Evolutionary conservation across 92 coral and sea anemone genomes (phyloP).

Genomic region (Nematostella vectensis): DNA sequence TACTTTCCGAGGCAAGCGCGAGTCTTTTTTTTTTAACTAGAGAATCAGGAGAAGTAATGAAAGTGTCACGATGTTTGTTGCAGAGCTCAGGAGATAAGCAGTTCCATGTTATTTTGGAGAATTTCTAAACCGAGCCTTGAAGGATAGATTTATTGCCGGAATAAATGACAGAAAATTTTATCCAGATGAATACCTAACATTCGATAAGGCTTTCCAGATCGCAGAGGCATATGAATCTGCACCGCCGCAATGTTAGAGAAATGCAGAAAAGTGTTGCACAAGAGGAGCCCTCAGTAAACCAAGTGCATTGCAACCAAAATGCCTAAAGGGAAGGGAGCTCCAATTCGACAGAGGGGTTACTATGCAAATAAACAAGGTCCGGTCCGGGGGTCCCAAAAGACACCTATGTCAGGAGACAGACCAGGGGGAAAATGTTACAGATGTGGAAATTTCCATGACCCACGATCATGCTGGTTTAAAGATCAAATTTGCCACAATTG

Average conservation of each 20-base stretch:
- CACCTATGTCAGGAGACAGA: not conserved
- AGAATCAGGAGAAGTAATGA: too few species aligned
- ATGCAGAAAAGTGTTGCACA: not conserved
- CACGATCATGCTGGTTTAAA: not conserved
- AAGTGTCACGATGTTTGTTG: too few species aligned
- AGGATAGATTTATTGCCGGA: not conserved
- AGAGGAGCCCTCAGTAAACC: not conserved
- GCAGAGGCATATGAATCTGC: slow-evolving; percentile 1
- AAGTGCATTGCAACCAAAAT: not conserved
- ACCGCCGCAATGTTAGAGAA: not conserved
- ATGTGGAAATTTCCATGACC: not conserved
- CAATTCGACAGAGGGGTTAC: not conserved
- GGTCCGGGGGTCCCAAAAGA: not conserved
- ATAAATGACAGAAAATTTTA: not conserved
- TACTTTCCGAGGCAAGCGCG: too few species aligned
- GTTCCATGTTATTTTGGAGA: too few species aligned
- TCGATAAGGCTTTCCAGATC: not conserved
- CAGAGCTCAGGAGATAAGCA: too few species aligned
- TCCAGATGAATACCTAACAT: not conserved
- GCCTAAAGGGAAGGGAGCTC: too few species aligned
- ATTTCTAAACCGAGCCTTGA: too few species aligned
- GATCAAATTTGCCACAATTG: too few species aligned
- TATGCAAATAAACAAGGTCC: not conserved
- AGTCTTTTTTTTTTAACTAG: too few species aligned
- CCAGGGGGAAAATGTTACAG: not conserved